Evolutionary conservation across 2,888 invertebrate species (phyloP), one percentile per base, ranked within the genome.

Genomic region (Hydroisotoma schaefferi): DNA sequence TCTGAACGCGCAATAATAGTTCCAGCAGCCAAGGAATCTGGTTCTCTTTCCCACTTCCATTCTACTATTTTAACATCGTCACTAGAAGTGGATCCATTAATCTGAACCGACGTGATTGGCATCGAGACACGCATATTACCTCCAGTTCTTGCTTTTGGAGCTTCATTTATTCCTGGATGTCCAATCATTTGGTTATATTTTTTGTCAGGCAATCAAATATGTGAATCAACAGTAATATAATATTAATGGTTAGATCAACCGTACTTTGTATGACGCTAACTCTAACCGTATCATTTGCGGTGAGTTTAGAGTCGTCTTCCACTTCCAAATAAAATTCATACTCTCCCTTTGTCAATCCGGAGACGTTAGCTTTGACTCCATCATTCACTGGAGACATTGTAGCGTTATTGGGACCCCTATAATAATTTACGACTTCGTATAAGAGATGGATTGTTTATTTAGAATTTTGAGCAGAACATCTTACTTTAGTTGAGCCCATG

Each of bases 31-130:
- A 93, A 79, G 28, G 79, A 80, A 20, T 75, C 89, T 84, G 67
- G 85, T 81, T 59, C 85, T 82, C 75, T 87, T 86, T 38, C 93
- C 95, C 95, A 95, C n/a, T 84, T 83, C 82, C 86, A 94, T 29
- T 83, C 83, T 25, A 85, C 84, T 65, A 94, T 89, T 73, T 86
- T 84, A 74, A 89, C 87, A 77, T 94, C 93, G 77, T 94, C 94
- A 26, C 76, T 77, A 33, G 90, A 90, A 73, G 82, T 83, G 0
- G 85, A 84, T 1, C 91, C 94, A 79, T 94, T 88, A 43, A 95
- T 79, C 1, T 82, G 75, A 22, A 85, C 83, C 84, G 87, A 87
- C 8, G 88, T 90, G 76, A 87, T 84, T 3, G 94, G 94, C 55
- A 94, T 81, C 65, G 87, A 87, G 71, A 92, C 85, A 55, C 87